Percentiles rank a stretch among this genome's conserved stretches.
Evolutionary conservation across 2,113 vertebrate genomes (phyloP).

Genomic region (Plotosus lineatus): DNA sequence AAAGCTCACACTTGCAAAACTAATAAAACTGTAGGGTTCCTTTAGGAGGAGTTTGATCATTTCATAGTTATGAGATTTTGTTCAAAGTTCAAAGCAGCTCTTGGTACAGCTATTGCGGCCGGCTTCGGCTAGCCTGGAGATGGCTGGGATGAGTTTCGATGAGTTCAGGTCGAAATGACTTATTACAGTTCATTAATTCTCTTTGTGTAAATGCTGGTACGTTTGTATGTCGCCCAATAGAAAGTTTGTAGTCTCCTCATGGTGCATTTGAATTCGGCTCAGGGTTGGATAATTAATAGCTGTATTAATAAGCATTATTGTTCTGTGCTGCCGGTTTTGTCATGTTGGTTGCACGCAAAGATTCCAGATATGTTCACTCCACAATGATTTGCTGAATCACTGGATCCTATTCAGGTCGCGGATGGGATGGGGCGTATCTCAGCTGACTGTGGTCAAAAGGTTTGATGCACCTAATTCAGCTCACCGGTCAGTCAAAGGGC

Average conservation of each 20-base stretch:
- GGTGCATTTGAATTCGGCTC: not conserved
- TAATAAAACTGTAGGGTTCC: slow-evolving; percentile 74
- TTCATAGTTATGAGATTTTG: slow-evolving; percentile 70
- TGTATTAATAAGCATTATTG: not conserved
- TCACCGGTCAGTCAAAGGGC: too few species aligned
- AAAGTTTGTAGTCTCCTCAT: not conserved
- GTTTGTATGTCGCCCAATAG: not conserved
- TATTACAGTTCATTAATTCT: slow-evolving; percentile 1
- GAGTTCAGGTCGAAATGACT: slow-evolving; percentile 20
- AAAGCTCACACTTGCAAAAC: slow-evolving; percentile 72
- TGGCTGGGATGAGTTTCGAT: slow-evolving; percentile 8
- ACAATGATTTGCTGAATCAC: too few species aligned
- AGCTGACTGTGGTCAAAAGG: too few species aligned
- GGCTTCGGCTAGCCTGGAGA: slow-evolving; percentile 44
- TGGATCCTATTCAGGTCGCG: too few species aligned
- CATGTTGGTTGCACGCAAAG: not conserved
- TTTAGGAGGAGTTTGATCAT: slow-evolving; percentile 74
- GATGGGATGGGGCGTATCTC: too few species aligned
- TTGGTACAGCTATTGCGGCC: slow-evolving; percentile 63
- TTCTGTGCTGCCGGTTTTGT: not conserved
- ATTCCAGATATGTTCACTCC: not conserved
- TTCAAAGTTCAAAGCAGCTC: slow-evolving; percentile 68
- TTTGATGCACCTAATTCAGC: too few species aligned
- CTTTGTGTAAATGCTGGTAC: not conserved
- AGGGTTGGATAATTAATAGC: not conserved